phyloP scores from a whole-genome alignment of 2,797 vertebrate genomes.

The Octomys mimax region DNA sequence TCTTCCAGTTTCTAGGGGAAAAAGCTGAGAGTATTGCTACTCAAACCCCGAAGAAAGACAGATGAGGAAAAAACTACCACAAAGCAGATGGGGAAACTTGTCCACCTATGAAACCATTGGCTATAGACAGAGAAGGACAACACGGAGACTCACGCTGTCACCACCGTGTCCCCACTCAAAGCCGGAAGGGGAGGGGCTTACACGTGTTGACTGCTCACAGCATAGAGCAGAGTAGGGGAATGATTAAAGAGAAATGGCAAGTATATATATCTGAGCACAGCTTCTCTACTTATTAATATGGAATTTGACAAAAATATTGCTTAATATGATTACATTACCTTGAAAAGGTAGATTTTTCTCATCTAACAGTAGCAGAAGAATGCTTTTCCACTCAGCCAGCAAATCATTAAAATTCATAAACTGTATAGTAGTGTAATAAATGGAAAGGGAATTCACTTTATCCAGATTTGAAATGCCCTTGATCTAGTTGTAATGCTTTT shows the following conservation, averaged over 20 bases:
- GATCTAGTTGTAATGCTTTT: neutral
- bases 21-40: neutral
- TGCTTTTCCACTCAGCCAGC: neutral
- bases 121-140: neutral
- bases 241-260: neutral
- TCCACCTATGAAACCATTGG: accelerated
- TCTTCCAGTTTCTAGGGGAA: neutral
- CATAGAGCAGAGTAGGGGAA: accelerated
- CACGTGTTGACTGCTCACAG: accelerated
- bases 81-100: neutral
- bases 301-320: neutral
- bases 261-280: neutral
- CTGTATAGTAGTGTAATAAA: neutral
- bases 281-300: neutral
- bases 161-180: neutral
- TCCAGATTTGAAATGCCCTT: neutral
- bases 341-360: neutral
- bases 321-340: neutral
- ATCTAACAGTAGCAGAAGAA: neutral
- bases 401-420: neutral
- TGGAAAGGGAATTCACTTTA: neutral
- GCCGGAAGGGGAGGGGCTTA: neutral
- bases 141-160: neutral
- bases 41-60: neutral
- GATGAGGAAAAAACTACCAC: neutral